phyloP scores from a whole-genome alignment of 2,888 invertebrate genomes.

The Acleris sparsana region DNA sequence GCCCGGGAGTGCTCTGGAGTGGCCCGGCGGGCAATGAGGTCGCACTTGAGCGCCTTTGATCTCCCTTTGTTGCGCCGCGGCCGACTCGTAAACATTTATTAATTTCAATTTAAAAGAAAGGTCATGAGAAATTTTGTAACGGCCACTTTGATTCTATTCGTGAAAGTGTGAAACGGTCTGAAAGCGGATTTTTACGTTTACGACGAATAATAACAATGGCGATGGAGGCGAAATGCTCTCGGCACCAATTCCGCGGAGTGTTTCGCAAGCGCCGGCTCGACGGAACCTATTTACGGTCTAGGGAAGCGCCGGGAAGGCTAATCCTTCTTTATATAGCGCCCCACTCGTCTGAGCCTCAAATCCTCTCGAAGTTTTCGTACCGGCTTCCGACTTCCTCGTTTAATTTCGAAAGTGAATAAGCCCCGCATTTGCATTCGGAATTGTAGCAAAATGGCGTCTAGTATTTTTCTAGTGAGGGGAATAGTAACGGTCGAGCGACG shows the following conservation, averaged over 20 bases:
- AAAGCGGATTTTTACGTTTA: slow-evolving; percentile 67
- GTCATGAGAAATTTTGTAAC: slow-evolving; percentile 64
- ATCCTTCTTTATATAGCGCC: slow-evolving; percentile 65
- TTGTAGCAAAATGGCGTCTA: slow-evolving; percentile 75
- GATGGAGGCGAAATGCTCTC: slow-evolving; percentile 27
- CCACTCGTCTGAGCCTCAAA: slow-evolving; percentile 57
- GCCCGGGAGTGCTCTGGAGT: slow-evolving; percentile 65
- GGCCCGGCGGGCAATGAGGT: slow-evolving; percentile 56
- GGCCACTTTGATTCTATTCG: slow-evolving; percentile 58
- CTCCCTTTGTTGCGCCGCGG: slow-evolving; percentile 52
- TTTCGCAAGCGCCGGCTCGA: slow-evolving; percentile 60
- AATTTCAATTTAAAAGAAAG: slow-evolving; percentile 56
- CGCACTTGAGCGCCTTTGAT: slow-evolving; percentile 73
- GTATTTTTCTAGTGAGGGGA: slow-evolving; percentile 82
- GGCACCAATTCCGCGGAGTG: slow-evolving; percentile 59
- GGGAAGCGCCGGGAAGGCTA: slow-evolving; percentile 58
- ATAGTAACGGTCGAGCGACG: slow-evolving; percentile 81
- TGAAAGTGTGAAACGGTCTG: slow-evolving; percentile 65
- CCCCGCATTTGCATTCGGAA: slow-evolving; percentile 59
- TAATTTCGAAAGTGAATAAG: slow-evolving; percentile 62
- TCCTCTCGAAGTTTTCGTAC: slow-evolving; percentile 47
- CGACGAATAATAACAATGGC: slow-evolving; percentile 47
- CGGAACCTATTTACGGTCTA: slow-evolving; percentile 66
- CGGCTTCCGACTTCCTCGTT: slow-evolving; percentile 63
- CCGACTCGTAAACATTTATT: slow-evolving; percentile 59